Percentiles rank a stretch among this genome's conserved stretches.
Evolutionary conservation across 1,140 invertebrate genomes (phyloP).

Genomic region (Aleiodes sp.): DNA sequence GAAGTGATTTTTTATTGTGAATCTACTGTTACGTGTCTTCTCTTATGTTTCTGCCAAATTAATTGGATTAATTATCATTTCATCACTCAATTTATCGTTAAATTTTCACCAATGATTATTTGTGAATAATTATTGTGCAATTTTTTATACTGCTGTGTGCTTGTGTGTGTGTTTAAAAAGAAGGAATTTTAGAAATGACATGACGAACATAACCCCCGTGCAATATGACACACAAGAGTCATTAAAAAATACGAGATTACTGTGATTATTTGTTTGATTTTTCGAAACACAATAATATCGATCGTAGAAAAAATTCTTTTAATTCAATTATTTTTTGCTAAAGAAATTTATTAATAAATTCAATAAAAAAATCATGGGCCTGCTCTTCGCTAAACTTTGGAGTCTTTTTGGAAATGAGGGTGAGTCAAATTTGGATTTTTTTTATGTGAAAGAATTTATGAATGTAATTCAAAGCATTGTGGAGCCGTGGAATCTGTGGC

Average conservation of each 20-base stretch:
- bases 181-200: background rate
- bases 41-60: too few species aligned
- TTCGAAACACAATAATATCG: background rate
- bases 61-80: too few species aligned
- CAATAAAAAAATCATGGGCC: constrained; percentile 9
- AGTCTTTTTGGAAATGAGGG: constrained; percentile 33
- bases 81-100: too few species aligned
- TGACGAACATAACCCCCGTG: background rate
- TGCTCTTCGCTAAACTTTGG: constrained; percentile 29
- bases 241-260: too few species aligned
- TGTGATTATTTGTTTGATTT: too few species aligned
- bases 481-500: background rate
- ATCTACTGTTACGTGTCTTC: too few species aligned
- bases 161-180: background rate
- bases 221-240: background rate
- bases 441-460: background rate
- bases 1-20: too few species aligned
- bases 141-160: too few species aligned
- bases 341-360: background rate
- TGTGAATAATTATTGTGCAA: too few species aligned
- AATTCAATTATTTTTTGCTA: background rate
- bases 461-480: background rate
- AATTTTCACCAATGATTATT: too few species aligned
- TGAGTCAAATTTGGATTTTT: constrained; percentile 15
- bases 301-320: background rate